Percentiles rank a stretch among this genome's conserved stretches.
Conservation (phyloP, 1,140 invertebrate species). For the Ptiloglossa arizonensis region DNA sequence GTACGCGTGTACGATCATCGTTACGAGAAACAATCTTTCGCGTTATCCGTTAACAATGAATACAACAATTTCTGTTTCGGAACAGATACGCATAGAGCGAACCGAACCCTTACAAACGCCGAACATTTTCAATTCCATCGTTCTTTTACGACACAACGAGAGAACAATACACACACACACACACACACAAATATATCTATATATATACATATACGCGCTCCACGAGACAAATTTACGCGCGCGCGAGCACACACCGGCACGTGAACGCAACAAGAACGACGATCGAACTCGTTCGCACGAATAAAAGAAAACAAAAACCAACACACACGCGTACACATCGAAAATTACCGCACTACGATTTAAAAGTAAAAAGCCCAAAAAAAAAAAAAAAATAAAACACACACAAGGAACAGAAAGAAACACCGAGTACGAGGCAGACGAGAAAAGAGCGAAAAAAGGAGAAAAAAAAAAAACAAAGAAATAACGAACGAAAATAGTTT, state of each 20-base stretch:
- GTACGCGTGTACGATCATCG: conserved; percentile 28
- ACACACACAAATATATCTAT: too few relatives aligned
- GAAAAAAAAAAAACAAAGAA: neutral
- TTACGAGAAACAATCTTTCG: conserved; percentile 8
- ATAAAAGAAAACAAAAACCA: too few relatives aligned
- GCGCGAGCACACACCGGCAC: conserved; percentile 2
- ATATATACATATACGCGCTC: too few relatives aligned
- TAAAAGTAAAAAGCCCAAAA: conserved; percentile 7
- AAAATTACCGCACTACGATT: neutral
- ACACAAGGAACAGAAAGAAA: neutral
- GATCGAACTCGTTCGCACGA: conserved; percentile 15
- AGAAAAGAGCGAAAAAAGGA: neutral
- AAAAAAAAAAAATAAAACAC: neutral
- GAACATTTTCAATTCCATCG: conserved; percentile 7
- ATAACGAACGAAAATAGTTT: too few relatives aligned
- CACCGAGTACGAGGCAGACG: too few relatives aligned
- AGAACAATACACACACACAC: conserved; percentile 25
- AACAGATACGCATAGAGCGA: conserved; percentile 5
- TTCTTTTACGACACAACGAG: conserved; percentile 25
- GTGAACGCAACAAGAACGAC: neutral
- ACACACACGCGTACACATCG: neutral
- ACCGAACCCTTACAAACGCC: conserved; percentile 5
- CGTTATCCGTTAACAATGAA: conserved; percentile 25
- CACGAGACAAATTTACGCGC: conserved; percentile 26
- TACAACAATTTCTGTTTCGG: conserved; percentile 4